These are phyloP conservation scores for Nebria ingens DNA, from an alignment of 1,140 invertebrate genomes.

Conservation along the genomic window DNA sequence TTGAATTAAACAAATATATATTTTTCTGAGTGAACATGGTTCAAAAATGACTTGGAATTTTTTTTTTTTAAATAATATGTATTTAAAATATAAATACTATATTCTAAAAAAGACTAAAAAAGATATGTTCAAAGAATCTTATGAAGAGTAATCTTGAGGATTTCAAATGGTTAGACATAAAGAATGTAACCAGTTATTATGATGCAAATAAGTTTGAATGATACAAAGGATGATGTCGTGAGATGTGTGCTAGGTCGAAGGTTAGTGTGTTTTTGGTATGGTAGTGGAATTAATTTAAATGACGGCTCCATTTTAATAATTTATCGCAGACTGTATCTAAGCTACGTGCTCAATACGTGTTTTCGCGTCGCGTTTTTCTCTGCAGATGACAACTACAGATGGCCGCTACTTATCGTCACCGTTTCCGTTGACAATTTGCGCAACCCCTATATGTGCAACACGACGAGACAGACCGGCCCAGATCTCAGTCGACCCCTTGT, in stretches of 20 bases:
- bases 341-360: constrained; percentile 8
- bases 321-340: constrained; percentile 5
- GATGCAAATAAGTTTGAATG: too few species aligned
- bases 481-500: not conserved
- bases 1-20: too few species aligned
- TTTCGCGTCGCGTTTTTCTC: constrained; percentile 5
- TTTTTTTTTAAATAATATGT: too few species aligned
- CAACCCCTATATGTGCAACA: not conserved
- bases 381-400: constrained; percentile 6
- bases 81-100: too few species aligned
- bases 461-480: not conserved
- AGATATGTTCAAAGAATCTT: too few species aligned
- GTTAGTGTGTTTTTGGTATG: not conserved
- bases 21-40: too few species aligned
- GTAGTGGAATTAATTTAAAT: not conserved
- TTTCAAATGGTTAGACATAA: too few species aligned
- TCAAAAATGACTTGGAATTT: too few species aligned
- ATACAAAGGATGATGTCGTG: too few species aligned
- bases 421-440: constrained; percentile 3
- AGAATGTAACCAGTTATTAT: too few species aligned
- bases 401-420: constrained; percentile 4
- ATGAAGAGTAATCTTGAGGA: too few species aligned
- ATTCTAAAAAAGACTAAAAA: too few species aligned
- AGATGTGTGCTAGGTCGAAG: not conserved
- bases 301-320: constrained; percentile 7